Conservation (phyloP, 2,888 invertebrate genomes). For the Drosophila melanosoma region DNA sequence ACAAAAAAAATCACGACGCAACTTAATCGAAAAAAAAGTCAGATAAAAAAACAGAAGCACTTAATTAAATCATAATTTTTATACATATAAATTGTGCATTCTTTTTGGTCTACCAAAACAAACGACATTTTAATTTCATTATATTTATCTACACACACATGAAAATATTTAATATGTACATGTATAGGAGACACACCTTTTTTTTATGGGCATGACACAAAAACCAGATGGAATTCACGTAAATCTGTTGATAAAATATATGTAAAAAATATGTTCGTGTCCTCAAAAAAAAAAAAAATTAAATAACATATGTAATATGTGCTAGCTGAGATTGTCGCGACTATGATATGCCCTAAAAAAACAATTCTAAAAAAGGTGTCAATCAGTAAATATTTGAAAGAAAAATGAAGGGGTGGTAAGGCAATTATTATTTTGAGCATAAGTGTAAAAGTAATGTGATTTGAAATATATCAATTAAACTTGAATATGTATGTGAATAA, state of each 20-base stretch:
- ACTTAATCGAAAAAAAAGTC: background rate
- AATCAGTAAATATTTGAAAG: background rate
- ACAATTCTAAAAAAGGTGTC: background rate
- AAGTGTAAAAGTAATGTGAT: background rate
- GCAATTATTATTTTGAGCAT: background rate
- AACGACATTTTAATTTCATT: constrained; percentile 38
- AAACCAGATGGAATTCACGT: constrained; percentile 4
- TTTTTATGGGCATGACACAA: constrained; percentile 6
- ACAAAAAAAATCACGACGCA: background rate
- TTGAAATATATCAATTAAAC: background rate
- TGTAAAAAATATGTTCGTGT: constrained; percentile 20
- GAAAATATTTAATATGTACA: background rate
- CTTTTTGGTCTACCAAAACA: constrained; percentile 26
- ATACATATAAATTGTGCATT: constrained; percentile 30
- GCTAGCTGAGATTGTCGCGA: background rate
- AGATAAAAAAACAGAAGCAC: constrained; percentile 14
- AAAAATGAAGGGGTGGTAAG: too few relatives aligned
- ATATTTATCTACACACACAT: constrained; percentile 16
- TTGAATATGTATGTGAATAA: background rate
- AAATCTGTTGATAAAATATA: constrained; percentile 13
- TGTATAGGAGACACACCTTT: background rate
- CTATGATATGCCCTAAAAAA: background rate
- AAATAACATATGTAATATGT: background rate
- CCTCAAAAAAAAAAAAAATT: background rate
- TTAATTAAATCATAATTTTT: constrained; percentile 48